Conservation (phyloP, 37 sponge, comb jelly and placozoan genomes). For the Hexactinellida sp. region DNA sequence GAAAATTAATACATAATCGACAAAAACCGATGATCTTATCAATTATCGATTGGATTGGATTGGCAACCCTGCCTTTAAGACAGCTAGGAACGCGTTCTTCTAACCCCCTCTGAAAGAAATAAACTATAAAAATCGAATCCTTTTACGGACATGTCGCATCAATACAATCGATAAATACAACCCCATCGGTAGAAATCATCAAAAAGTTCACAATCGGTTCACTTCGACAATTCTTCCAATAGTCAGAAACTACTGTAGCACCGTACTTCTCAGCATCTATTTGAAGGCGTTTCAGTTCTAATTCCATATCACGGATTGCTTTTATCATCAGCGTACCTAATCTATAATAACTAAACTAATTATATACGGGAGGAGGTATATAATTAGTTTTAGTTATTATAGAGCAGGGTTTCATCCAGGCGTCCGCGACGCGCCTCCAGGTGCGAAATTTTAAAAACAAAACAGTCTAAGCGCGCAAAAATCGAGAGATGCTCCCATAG, state of each 20-base stretch:
- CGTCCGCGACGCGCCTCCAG: too few relatives aligned
- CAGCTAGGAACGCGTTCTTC: neutral
- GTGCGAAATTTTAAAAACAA: too few relatives aligned
- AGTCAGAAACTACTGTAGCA: neutral
- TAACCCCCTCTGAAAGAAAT: neutral
- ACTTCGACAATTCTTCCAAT: neutral
- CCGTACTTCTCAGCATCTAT: neutral
- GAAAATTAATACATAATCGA: too few relatives aligned
- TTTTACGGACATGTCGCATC: neutral
- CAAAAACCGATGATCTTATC: too few relatives aligned
- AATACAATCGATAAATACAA: constrained; percentile 5
- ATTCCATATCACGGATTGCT: neutral
- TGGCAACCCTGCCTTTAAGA: neutral
- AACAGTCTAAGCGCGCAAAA: too few relatives aligned
- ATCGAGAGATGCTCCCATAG: too few relatives aligned
- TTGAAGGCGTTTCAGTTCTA: neutral
- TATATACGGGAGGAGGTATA: neutral
- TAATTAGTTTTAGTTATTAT: neutral
- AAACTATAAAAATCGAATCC: neutral
- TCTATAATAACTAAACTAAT: neutral
- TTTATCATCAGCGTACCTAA: neutral
- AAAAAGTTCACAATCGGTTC: neutral
- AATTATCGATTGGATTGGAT: too few relatives aligned
- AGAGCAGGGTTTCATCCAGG: too few relatives aligned
- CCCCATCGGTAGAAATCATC: neutral